Conservation (phyloP, 2,113 vertebrate genomes). For the Oncorhynchus nerka region DNA sequence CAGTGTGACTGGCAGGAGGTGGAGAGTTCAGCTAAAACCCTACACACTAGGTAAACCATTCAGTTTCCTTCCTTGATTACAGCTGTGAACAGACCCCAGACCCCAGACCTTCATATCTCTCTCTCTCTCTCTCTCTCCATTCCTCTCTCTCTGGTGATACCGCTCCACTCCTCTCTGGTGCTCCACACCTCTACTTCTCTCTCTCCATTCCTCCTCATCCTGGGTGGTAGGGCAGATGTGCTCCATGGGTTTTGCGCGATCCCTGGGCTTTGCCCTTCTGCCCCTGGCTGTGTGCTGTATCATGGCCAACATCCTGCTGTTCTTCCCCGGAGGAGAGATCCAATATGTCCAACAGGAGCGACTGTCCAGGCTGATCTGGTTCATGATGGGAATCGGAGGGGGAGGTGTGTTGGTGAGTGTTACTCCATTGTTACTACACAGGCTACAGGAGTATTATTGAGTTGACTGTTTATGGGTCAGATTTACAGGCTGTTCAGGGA, state of each 20-base stretch:
- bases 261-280: conserved; percentile 79
- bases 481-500: no score
- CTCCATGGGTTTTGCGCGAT: conserved; percentile 74
- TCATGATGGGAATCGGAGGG: conserved; percentile 85
- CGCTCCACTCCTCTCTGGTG: neutral
- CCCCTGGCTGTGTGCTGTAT: conserved; percentile 82
- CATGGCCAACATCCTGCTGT: conserved; percentile 83
- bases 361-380: conserved; percentile 80
- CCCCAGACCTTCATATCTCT: conserved; percentile 27
- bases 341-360: conserved; percentile 58
- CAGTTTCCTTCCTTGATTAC: conserved; percentile 43
- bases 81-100: conserved; percentile 11
- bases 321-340: conserved; percentile 84
- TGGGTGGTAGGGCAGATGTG: conserved; percentile 73
- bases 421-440: neutral
- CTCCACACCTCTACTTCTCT: neutral
- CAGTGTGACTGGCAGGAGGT: conserved; percentile 3
- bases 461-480: no score
- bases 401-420: conserved; percentile 87
- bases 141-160: no score
- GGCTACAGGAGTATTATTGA: no score
- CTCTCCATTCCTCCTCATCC: conserved; percentile 12
- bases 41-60: conserved; percentile 14
- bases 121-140: conserved; percentile 15
- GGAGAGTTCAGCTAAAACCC: conserved; percentile 38